phyloP scores from a whole-genome alignment of 2,888 invertebrate species.

The Amphipoea oculea region DNA sequence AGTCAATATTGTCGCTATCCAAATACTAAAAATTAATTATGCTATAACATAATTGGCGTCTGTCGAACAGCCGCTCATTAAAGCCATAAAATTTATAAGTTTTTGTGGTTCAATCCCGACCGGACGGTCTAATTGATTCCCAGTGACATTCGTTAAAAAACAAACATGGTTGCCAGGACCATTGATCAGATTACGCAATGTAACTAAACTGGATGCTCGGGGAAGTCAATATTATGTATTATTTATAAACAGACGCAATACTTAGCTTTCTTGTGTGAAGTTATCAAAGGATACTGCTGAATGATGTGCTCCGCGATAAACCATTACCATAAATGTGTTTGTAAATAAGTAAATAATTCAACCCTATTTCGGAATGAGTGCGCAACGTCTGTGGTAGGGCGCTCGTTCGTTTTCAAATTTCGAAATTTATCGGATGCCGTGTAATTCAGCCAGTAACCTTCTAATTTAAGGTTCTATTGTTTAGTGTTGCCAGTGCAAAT shows the following conservation, averaged over 20 bases:
- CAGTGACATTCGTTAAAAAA: conserved; percentile 78
- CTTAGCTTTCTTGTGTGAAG: conserved; percentile 70
- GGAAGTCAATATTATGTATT: conserved; percentile 85
- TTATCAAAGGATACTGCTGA: conserved; percentile 61
- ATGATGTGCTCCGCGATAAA: conserved; percentile 59
- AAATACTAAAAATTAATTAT: conserved; percentile 44
- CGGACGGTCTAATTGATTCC: conserved; percentile 86
- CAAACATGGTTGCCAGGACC: conserved; percentile 82
- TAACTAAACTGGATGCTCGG: conserved; percentile 86
- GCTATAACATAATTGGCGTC: conserved; percentile 61
- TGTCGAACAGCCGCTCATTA: conserved; percentile 75
- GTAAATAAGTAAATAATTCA: conserved; percentile 61
- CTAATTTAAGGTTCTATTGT: conserved; percentile 85
- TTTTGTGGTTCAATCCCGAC: conserved; percentile 76
- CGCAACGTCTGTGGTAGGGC: conserved; percentile 49
- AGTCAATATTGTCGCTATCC: too few relatives aligned
- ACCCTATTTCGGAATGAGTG: conserved; percentile 60
- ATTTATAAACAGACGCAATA: conserved; percentile 74
- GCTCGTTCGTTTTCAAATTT: conserved; percentile 69
- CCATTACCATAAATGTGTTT: conserved; percentile 50
- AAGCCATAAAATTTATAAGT: conserved; percentile 72
- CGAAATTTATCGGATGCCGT: conserved; percentile 75
- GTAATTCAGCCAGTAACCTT: conserved; percentile 78
- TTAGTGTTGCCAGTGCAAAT: conserved; percentile 82
- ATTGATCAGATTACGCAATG: conserved; percentile 89